These are phyloP conservation scores for Drosophila sulfurigaster DNA, from an alignment of 1,140 invertebrate species.

Conservation along the genomic window DNA sequence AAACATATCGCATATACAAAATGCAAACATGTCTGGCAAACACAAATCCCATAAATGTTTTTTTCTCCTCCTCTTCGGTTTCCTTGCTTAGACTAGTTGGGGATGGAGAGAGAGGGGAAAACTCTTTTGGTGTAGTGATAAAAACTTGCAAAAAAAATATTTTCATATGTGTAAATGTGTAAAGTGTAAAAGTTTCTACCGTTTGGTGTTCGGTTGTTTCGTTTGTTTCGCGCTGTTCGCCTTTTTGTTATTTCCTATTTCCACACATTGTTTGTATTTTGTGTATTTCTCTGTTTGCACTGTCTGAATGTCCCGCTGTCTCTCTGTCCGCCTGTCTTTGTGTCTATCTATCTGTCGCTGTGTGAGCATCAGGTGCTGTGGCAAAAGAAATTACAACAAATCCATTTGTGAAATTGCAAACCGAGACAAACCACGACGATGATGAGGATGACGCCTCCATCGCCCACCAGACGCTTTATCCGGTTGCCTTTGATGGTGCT, in stretches of 20 bases:
- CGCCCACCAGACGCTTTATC: slow-evolving; percentile 50
- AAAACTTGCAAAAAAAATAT: slow-evolving; percentile 79
- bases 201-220: slow-evolving; percentile 22
- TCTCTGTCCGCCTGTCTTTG: slow-evolving; percentile 25
- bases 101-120: neutral
- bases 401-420: slow-evolving; percentile 83
- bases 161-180: slow-evolving; percentile 83
- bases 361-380: slow-evolving; percentile 80
- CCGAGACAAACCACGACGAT: slow-evolving; percentile 69
- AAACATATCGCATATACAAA: slow-evolving; percentile 84
- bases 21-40: slow-evolving; percentile 83
- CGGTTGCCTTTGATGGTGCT: slow-evolving; percentile 69
- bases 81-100: neutral
- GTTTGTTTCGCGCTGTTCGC: slow-evolving; percentile 12
- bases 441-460: slow-evolving; percentile 18
- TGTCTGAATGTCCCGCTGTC: slow-evolving; percentile 19
- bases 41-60: slow-evolving; percentile 83
- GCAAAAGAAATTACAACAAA: slow-evolving; percentile 83
- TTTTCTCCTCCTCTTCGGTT: neutral
- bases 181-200: slow-evolving; percentile 76
- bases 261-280: slow-evolving; percentile 66
- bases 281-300: slow-evolving; percentile 42
- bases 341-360: slow-evolving; percentile 56
- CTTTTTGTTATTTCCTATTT: slow-evolving; percentile 66
- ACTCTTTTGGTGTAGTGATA: slow-evolving; percentile 51